Conservation (phyloP, 2,113 vertebrate species). For the Procavia capensis region DNA sequence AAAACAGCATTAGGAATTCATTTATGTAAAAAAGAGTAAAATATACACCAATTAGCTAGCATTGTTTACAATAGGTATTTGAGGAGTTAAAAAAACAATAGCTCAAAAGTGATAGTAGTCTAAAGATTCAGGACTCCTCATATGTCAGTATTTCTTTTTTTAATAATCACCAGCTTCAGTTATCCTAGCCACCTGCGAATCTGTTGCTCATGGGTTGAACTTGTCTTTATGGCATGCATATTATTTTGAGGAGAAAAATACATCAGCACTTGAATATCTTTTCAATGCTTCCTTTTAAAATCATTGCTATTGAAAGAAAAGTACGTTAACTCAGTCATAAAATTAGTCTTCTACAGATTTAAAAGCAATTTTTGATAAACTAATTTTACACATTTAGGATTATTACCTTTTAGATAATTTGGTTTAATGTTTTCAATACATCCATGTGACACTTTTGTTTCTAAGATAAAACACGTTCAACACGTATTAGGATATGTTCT, state of each 20-base stretch:
- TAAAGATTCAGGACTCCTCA: neutral
- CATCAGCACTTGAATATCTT: neutral
- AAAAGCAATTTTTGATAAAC: neutral
- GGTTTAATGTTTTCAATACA: neutral
- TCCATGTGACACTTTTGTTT: neutral
- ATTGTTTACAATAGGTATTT: neutral
- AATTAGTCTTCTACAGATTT: neutral
- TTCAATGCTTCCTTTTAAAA: neutral
- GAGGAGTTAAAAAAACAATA: conserved; percentile 16
- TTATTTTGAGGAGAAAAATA: neutral
- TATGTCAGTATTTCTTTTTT: neutral
- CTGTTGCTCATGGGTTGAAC: neutral
- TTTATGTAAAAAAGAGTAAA: neutral
- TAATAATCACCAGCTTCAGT: neutral
- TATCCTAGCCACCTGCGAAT: neutral
- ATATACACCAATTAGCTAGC: neutral
- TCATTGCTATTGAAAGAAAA: neutral
- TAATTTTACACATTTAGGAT: neutral
- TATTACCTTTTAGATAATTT: neutral
- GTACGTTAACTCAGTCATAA: neutral
- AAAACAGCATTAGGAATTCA: neutral
- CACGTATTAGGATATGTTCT: neutral
- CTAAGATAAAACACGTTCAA: neutral
- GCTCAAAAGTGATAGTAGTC: neutral
- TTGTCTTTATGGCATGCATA: neutral